Percentiles rank a stretch among this genome's conserved stretches.
These are phyloP conservation scores for Phlogophora meticulosa DNA, from an alignment of 2,888 invertebrate genomes.

Conservation along the genomic window DNA sequence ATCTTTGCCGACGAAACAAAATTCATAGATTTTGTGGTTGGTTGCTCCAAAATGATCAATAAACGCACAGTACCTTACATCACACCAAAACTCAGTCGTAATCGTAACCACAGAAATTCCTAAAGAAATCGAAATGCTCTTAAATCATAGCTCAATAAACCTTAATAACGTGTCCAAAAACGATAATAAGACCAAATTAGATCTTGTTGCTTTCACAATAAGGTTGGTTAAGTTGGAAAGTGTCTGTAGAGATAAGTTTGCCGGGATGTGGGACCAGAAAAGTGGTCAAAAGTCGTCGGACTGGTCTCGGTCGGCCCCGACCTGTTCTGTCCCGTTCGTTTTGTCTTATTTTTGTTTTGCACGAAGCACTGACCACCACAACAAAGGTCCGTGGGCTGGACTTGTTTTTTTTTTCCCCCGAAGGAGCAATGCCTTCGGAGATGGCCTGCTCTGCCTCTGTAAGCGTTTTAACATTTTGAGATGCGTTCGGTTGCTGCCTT, in stretches of 20 bases:
- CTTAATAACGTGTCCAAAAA: slow-evolving; percentile 17
- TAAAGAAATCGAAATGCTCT: slow-evolving; percentile 89
- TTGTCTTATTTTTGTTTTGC: slow-evolving; percentile 89
- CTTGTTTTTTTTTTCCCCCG: slow-evolving; percentile 75
- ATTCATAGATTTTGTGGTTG: slow-evolving; percentile 40
- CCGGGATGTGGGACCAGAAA: slow-evolving; percentile 76
- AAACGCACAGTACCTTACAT: slow-evolving; percentile 55
- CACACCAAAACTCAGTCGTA: slow-evolving; percentile 67
- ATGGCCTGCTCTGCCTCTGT: slow-evolving; percentile 58
- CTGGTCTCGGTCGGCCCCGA: slow-evolving; percentile 83
- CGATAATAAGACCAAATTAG: slow-evolving; percentile 41
- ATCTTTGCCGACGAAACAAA: slow-evolving; percentile 20
- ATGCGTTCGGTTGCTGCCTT: slow-evolving; percentile 46
- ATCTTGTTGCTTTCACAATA: slow-evolving; percentile 63
- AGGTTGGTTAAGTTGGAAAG: slow-evolving; percentile 53
- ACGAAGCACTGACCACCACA: slow-evolving; percentile 90
- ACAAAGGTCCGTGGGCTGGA: slow-evolving; percentile 86
- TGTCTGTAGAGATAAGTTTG: slow-evolving; percentile 59
- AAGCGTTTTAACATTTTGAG: slow-evolving; percentile 66
- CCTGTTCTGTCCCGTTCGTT: slow-evolving; percentile 84
- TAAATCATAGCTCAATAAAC: slow-evolving; percentile 83
- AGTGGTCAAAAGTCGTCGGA: slow-evolving; percentile 82
- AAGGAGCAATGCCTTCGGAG: slow-evolving; percentile 79
- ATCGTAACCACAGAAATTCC: slow-evolving; percentile 82
- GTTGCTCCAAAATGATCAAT: slow-evolving; percentile 36